Evolutionary conservation across 2,888 invertebrate genomes (phyloP).

Genomic region (Tanytarsus gracilentus): DNA sequence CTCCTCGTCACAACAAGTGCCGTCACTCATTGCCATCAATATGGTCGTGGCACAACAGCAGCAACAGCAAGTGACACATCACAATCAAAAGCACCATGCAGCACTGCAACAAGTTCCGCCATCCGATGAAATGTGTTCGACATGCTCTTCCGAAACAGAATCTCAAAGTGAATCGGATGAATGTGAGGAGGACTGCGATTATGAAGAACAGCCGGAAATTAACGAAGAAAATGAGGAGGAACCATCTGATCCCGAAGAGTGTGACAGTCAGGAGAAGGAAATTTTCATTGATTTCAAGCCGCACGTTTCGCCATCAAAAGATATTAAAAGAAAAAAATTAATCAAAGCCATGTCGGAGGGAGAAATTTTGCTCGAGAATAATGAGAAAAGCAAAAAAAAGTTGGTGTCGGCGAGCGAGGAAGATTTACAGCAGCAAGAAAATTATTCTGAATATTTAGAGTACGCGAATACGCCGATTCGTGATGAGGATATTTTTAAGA

Average conservation of each 20-base stretch:
- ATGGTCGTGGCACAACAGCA: neutral
- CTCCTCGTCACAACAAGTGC: conserved; percentile 30
- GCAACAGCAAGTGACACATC: conserved; percentile 34
- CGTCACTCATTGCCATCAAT: conserved; percentile 34
- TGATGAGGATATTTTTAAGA: conserved; percentile 50
- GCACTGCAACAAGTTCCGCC: conserved; percentile 31
- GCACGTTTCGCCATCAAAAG: conserved; percentile 48
- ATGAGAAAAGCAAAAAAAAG: conserved; percentile 39
- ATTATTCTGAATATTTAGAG: conserved; percentile 37
- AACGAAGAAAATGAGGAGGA: neutral
- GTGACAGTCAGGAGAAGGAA: conserved; percentile 62
- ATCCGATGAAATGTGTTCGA: conserved; percentile 31
- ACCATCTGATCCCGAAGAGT: conserved; percentile 36
- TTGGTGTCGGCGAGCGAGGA: conserved; percentile 54
- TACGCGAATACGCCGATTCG: conserved; percentile 52
- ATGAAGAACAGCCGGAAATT: conserved; percentile 26
- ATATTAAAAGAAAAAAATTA: conserved; percentile 46
- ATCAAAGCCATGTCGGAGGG: conserved; percentile 75
- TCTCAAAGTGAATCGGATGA: conserved; percentile 13
- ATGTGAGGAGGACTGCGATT: conserved; percentile 34
- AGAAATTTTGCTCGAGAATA: conserved; percentile 56
- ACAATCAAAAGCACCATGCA: conserved; percentile 14
- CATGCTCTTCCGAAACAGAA: conserved; percentile 31
- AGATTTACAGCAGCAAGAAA: conserved; percentile 48
- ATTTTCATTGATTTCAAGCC: conserved; percentile 85